phyloP scores from a whole-genome alignment of 2,888 invertebrate genomes.

The Agrypnus murinus region DNA sequence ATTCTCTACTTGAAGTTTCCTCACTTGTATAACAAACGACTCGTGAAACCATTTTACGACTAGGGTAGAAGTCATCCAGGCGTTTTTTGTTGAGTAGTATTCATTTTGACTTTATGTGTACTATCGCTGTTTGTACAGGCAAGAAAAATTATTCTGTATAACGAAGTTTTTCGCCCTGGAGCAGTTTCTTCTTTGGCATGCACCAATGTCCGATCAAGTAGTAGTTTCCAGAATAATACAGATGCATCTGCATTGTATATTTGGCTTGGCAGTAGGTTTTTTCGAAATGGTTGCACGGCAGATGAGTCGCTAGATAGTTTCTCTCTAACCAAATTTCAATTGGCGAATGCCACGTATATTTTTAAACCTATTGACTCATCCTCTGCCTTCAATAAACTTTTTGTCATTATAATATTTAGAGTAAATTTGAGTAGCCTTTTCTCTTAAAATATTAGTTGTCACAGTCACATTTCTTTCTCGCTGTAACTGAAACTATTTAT shows the following conservation, averaged over 20 bases:
- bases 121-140: slow-evolving; percentile 33
- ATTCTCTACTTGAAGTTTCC: background rate
- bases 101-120: slow-evolving; percentile 34
- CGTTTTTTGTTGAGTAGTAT: slow-evolving; percentile 36
- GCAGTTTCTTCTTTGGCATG: slow-evolving; percentile 34
- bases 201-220: slow-evolving; percentile 31
- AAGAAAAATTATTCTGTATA: slow-evolving; percentile 35
- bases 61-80: slow-evolving; percentile 19
- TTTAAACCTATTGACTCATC: slow-evolving; percentile 23
- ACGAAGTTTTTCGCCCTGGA: slow-evolving; percentile 17
- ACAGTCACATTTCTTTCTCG: slow-evolving; percentile 35
- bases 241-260: slow-evolving; percentile 32
- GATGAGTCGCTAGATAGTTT: slow-evolving; percentile 29
- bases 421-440: slow-evolving; percentile 40
- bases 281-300: slow-evolving; percentile 27
- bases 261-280: slow-evolving; percentile 16
- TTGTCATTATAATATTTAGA: slow-evolving; percentile 26
- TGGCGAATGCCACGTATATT: slow-evolving; percentile 34
- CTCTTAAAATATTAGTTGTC: slow-evolving; percentile 25
- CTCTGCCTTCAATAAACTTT: slow-evolving; percentile 24
- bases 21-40: slow-evolving; percentile 16
- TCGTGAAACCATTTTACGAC: slow-evolving; percentile 19
- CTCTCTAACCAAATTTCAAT: slow-evolving; percentile 35
- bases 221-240: slow-evolving; percentile 42
- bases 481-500: slow-evolving; percentile 34